Conservation (phyloP, 23 tunicate species). For the Trididemnum clinides region DNA sequence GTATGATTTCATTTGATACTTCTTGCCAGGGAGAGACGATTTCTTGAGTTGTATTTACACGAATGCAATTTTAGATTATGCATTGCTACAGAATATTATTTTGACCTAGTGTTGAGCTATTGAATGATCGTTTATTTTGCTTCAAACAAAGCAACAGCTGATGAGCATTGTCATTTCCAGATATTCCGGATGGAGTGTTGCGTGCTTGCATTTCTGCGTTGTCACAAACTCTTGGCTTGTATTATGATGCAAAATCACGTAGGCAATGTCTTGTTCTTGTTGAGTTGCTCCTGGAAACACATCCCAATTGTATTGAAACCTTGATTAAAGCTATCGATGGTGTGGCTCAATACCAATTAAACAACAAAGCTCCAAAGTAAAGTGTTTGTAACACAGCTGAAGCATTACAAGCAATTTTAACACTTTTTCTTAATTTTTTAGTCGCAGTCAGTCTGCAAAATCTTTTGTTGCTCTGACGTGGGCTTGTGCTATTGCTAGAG, state of each 20-base stretch:
- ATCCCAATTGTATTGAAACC: neutral
- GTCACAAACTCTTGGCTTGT: slow-evolving; percentile 8
- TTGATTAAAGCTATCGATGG: slow-evolving; percentile 5
- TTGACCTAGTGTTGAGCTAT: too few relatives aligned
- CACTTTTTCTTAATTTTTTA: slow-evolving; percentile 14
- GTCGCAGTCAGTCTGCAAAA: slow-evolving; percentile 77
- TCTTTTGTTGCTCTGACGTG: slow-evolving; percentile 72
- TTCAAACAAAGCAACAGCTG: too few relatives aligned
- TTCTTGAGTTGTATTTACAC: too few relatives aligned
- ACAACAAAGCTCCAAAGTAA: neutral
- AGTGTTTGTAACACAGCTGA: too few relatives aligned
- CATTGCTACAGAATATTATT: too few relatives aligned
- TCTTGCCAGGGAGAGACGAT: too few relatives aligned
- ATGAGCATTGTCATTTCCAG: neutral
- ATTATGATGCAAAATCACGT: neutral
- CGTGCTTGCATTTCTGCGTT: slow-evolving; percentile 6
- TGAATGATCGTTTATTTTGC: too few relatives aligned
- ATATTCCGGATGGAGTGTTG: neutral
- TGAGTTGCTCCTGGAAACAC: neutral
- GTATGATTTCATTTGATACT: too few relatives aligned
- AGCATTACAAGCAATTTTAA: too few relatives aligned
- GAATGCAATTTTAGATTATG: too few relatives aligned
- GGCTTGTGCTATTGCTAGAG: slow-evolving; percentile 42
- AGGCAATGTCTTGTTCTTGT: slow-evolving; percentile 7
- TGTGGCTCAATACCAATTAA: neutral